Evolutionary conservation across 2,113 vertebrate genomes (phyloP).

Genomic region (Upupa epops): DNA sequence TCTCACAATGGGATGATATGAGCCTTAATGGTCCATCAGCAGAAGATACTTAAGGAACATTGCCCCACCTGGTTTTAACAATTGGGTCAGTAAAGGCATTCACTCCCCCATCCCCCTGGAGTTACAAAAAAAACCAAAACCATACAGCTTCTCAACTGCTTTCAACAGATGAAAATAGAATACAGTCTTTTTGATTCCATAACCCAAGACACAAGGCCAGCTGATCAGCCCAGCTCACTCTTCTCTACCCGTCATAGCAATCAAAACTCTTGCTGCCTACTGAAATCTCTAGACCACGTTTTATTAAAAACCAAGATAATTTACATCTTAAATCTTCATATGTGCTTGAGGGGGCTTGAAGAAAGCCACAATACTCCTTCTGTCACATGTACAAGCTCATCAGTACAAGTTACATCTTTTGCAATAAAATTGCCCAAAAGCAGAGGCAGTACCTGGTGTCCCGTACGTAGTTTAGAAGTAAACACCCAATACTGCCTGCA

Average conservation of each 20-base stretch:
- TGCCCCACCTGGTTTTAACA: too few relatives aligned
- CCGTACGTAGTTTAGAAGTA: background rate
- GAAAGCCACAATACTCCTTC: conserved; percentile 2
- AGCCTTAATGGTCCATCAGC: too few relatives aligned
- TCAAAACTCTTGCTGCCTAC: background rate
- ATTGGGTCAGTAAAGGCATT: too few relatives aligned
- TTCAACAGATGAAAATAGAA: too few relatives aligned
- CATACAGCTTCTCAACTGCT: too few relatives aligned
- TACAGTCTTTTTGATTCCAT: too few relatives aligned
- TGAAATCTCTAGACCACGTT: background rate
- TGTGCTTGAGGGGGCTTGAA: background rate
- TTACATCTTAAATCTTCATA: background rate
- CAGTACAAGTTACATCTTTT: conserved; percentile 13
- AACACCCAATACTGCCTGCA: background rate
- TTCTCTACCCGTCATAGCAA: background rate
- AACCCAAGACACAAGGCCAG: too few relatives aligned
- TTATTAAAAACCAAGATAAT: background rate
- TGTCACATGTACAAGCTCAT: conserved; percentile 23
- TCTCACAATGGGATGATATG: too few relatives aligned
- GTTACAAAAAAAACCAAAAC: too few relatives aligned
- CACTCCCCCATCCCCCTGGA: too few relatives aligned
- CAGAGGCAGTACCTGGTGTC: background rate
- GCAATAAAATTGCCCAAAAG: conserved; percentile 61
- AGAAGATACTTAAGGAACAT: too few relatives aligned
- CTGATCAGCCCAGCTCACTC: background rate